Evolutionary conservation across 2,797 vertebrate species (phyloP), one percentile per base, ranked within the genome.

Genomic region (Orestias chungarensis): DNA sequence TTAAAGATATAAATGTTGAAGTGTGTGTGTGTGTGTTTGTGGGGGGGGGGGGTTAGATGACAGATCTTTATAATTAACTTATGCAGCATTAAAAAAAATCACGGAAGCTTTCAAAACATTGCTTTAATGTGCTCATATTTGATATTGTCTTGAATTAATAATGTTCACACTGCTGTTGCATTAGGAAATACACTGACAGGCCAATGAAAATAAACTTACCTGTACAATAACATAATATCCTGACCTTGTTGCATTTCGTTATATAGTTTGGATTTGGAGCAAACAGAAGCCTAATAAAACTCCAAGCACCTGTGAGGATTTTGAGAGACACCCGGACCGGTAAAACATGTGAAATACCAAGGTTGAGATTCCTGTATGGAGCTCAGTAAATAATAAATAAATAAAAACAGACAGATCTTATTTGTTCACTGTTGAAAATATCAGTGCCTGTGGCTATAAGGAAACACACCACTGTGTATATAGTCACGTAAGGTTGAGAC

Each of bases 381-480:
- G 67, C 43, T 74, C 52, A 50, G 69, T 46, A 49, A 64, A 73
- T 64, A 75, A 47, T 23, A 73, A 81, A 67, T 12, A 12, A n/a
- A 14, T n/a, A 25, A 25, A 27, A 54, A 27, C 46, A 78, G 33
- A 61, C 75, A 38, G 62, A 67, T 79, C 9, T 2, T 74, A 72
- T 82, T 80, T 80, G 68, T 84, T 80, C 82, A 73, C 35, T 23
- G 7, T 74, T 81, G 54, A 40, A 86, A 88, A 90, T 86, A 77
- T 79, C 85, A 88, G 79, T 71, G 78, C 74, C 66, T 85, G 78
- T 70, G 73, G 74, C 69, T 44, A 0, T 35, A 64, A 2, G 3
- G 68, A 79, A 44, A 71, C 43, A 82, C 10, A 65, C 20, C 25
- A 40, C 23, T 49, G 66, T 65, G 40, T n/a, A 47, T 12, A 70